Evolutionary conservation across 2,797 vertebrate species (phyloP).

Genomic region (Peromyscus attwateri): DNA sequence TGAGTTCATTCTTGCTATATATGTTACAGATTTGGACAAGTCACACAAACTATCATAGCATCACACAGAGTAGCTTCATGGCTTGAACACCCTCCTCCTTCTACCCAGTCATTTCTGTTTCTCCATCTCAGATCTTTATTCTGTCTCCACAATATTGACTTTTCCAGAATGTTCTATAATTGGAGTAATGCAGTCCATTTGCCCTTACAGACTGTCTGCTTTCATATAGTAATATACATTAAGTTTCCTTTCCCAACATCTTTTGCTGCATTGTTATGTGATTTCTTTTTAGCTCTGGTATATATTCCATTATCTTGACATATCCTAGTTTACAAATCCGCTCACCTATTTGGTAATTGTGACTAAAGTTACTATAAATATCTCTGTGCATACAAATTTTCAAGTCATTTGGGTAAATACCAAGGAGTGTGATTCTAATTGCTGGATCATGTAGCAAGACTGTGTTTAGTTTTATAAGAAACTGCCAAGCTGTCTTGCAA

Average conservation of each 20-base stretch:
- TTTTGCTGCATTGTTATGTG: neutral
- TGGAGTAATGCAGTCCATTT: neutral
- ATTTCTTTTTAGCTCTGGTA: neutral
- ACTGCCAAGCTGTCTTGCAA: neutral
- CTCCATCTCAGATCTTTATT: neutral
- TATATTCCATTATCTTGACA: neutral
- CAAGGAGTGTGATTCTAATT: neutral
- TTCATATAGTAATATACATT: neutral
- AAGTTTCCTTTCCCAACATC: neutral
- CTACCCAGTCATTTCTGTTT: neutral
- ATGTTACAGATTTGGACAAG: neutral
- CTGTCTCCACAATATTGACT: neutral
- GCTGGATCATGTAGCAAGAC: neutral
- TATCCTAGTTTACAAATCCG: neutral
- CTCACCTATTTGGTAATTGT: neutral
- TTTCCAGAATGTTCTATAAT: neutral
- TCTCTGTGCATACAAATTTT: neutral
- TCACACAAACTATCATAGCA: neutral
- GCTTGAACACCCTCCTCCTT: neutral
- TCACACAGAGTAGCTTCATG: neutral
- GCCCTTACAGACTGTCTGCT: neutral
- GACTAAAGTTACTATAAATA: neutral
- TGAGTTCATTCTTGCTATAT: neutral
- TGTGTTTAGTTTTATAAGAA: conserved; percentile 16
- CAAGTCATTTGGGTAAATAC: neutral